Conservation (phyloP, 2,888 invertebrate genomes). For the Lasioglossum lativentre region DNA sequence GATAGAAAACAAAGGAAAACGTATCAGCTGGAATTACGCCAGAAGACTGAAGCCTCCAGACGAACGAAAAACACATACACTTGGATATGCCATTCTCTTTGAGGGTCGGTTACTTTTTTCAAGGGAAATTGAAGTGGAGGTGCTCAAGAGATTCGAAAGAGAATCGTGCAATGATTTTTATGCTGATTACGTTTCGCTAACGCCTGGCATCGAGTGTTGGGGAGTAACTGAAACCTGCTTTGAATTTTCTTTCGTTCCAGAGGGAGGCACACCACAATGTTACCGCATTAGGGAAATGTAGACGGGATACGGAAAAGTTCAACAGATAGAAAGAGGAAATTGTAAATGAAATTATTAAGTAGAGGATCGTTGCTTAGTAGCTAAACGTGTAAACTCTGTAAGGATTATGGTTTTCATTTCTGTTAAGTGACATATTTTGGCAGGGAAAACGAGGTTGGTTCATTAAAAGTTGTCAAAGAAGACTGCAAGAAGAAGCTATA, state of each 20-base stretch:
- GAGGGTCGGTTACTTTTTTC: not conserved
- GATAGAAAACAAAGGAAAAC: slow-evolving; percentile 2
- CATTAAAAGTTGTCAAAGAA: not conserved
- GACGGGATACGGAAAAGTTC: not conserved
- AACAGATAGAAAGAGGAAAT: not conserved
- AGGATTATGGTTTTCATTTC: not conserved
- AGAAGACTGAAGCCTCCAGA: not conserved
- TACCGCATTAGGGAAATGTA: not conserved
- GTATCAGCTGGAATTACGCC: slow-evolving; percentile 24
- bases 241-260: not conserved
- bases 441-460: not conserved
- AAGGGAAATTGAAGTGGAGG: not conserved
- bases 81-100: not conserved
- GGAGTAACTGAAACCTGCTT: not conserved
- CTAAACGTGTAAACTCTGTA: no score
- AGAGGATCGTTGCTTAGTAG: not conserved
- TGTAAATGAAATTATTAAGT: not conserved
- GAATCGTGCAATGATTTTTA: slow-evolving; percentile 1
- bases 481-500: not conserved
- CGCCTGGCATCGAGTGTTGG: not conserved
- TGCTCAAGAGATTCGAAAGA: not conserved
- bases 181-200: slow-evolving; percentile 14
- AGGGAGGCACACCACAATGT: not conserved
- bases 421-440: not conserved
- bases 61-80: not conserved